Evolutionary conservation across 1,140 invertebrate species (phyloP), one percentile per base, ranked within the genome.

Genomic region (Zeugodacus cucurbitae): DNA sequence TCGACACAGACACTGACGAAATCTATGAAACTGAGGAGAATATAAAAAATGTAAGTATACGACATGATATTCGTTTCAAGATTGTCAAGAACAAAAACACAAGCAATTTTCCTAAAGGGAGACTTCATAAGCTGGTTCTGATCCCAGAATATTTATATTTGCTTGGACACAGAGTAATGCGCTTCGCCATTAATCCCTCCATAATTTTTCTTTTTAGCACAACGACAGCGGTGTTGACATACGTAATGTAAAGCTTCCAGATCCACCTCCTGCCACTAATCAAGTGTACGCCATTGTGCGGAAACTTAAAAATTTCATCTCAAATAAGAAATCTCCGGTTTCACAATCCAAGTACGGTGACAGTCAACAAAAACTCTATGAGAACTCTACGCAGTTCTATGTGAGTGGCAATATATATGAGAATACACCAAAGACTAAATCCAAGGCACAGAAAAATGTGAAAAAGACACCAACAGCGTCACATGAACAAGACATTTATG

Each of bases 1-100:
- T 96, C 89, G 95, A 96, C 89, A 95, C 95, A 88, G 95, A 96
- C 87, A 93, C 92, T 54, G 94, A 94, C 67, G 95, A 95, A n/a
- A 90, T 88, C 34, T 93, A 94, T 8, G 95, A 95, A 37, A 92
- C 93, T 0, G 95, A 95, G 74, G 93, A 94, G 88, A 89, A 89
- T n/a, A 78, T 90, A 17, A 89, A 90, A 37, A 90, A 93, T 86
- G 92, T 93, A 86, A 90, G 89, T 88, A 14, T 0, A 2, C 32
- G 34, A 22, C 2, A 32, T 10, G 37, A 6, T 3, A 82, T 54
- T 17, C 2, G 48, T 54, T 44, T 44, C 41, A 44, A 4, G 14
- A 54, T 54, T 54, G 14, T 54, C 0, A 54, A 54, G 14, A 54
- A 54, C 3, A 54, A 17, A 17, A 54, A 3, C 48, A 10, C 17